phyloP scores from a whole-genome alignment of 2,797 vertebrate genomes.

The Diplodus puntazzo region DNA sequence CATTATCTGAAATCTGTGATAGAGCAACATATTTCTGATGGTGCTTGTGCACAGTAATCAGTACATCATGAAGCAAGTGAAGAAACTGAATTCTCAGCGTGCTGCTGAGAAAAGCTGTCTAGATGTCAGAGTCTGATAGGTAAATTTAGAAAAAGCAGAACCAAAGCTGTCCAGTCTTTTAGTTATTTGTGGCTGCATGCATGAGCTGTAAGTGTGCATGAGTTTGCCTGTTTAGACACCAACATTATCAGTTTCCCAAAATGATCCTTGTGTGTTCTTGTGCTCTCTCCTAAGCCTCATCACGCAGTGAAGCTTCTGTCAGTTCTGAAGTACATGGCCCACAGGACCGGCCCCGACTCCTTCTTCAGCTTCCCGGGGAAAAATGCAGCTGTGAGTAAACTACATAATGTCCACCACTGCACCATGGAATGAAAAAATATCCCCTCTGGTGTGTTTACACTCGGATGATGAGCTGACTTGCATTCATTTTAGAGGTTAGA shows the following conservation, averaged over 20 bases:
- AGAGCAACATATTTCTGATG: not conserved
- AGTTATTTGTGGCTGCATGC: conserved; percentile 14
- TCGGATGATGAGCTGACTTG: not conserved
- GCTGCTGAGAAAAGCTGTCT: conserved; percentile 24
- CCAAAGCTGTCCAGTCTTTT: not conserved
- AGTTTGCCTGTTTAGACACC: not conserved
- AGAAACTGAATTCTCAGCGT: not conserved
- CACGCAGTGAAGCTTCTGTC: conserved; percentile 97
- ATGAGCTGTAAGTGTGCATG: not conserved
- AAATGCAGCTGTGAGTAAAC: conserved; percentile 93
- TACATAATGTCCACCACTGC: not conserved
- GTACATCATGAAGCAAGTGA: not conserved
- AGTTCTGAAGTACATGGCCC: conserved; percentile 96
- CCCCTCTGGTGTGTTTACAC: not conserved
- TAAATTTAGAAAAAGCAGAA: conserved; percentile 46
- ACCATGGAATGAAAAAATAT: not conserved
- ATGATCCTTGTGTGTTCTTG: conserved; percentile 28
- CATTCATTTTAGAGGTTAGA: not conserved
- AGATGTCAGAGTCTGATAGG: conserved; percentile 24
- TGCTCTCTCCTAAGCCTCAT: conserved; percentile 87
- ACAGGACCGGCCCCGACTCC: conserved; percentile 95
- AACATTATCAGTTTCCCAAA: conserved; percentile 5
- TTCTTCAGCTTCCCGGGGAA: conserved; percentile 99
- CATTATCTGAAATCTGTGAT: not conserved
- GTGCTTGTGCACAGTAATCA: not conserved